phyloP scores from a whole-genome alignment of 2,113 vertebrate species.

The Semicossyphus pulcher region DNA sequence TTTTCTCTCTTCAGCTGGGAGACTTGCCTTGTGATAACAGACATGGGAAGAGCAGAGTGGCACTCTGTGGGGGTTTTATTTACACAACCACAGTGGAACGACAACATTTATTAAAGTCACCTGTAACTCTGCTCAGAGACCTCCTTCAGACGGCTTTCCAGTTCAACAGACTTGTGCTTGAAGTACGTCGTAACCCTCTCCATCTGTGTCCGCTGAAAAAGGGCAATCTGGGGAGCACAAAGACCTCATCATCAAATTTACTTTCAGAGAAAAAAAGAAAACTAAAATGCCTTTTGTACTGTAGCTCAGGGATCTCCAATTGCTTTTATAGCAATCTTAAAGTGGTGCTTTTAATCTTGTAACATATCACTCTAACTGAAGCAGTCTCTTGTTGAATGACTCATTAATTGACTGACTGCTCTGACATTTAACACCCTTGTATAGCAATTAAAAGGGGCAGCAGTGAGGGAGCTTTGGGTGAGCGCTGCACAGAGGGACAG shows the following conservation, averaged over 20 bases:
- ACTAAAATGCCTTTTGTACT: not conserved
- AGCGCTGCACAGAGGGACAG: constrained; percentile 20
- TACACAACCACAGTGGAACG: not conserved
- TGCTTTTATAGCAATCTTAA: not conserved
- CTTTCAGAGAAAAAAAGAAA: not conserved
- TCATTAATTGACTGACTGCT: constrained; percentile 12
- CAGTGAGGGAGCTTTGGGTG: not conserved
- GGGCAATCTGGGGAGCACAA: constrained; percentile 80
- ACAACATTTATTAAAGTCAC: constrained; percentile 33
- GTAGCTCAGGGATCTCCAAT: not conserved
- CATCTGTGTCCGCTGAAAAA: constrained; percentile 87
- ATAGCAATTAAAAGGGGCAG: constrained; percentile 17
- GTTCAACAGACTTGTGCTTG: constrained; percentile 81
- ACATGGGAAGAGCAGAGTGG: not conserved
- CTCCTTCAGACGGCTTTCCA: constrained; percentile 84
- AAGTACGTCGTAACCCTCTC: constrained; percentile 83
- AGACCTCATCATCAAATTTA: not conserved
- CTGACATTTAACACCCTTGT: constrained; percentile 25
- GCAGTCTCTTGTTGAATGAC: not conserved
- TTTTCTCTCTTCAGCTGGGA: constrained; percentile 85
- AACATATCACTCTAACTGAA: not conserved
- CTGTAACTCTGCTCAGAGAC: constrained; percentile 80
- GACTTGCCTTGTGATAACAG: constrained; percentile 73
- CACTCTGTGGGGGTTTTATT: not conserved
- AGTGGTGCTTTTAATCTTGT: constrained; percentile 25